Percentiles rank a stretch among this genome's conserved stretches.
Evolutionary conservation across 2,113 vertebrate species (phyloP).

Genomic region (Bungarus multicinctus): DNA sequence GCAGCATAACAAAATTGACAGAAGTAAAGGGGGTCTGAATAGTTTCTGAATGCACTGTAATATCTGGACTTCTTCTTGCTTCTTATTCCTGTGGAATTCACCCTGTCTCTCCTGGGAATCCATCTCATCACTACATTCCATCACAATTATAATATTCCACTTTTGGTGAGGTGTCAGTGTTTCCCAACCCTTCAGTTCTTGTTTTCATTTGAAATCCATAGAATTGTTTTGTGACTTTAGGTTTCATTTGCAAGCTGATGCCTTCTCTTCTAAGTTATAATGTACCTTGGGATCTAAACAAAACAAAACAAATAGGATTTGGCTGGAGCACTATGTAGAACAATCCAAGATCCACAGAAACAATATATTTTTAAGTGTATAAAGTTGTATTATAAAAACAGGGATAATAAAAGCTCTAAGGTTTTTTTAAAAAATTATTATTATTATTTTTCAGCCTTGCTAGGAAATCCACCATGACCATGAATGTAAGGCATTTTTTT

Average conservation of each 20-base stretch:
- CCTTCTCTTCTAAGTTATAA: background rate
- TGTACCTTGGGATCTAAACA: background rate
- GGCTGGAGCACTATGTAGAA: background rate
- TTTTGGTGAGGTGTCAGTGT: background rate
- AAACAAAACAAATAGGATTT: background rate
- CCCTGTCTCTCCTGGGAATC: background rate
- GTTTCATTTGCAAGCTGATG: background rate
- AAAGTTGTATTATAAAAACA: background rate
- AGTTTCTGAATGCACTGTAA: too few species aligned
- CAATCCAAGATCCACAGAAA: background rate
- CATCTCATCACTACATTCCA: background rate
- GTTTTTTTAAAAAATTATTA: background rate
- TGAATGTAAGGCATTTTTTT: rapidly evolving
- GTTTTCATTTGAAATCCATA: background rate
- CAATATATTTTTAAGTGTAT: background rate
- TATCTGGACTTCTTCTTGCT: background rate
- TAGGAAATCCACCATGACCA: background rate
- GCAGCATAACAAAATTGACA: too few species aligned
- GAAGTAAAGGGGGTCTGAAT: too few species aligned
- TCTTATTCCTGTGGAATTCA: background rate
- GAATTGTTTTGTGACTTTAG: background rate
- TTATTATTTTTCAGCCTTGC: background rate
- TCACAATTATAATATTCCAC: background rate
- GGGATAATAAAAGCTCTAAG: background rate
- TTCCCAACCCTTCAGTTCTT: background rate